Evolutionary conservation across 2,113 vertebrate species (phyloP).

Genomic region (Orycteropus afer): DNA sequence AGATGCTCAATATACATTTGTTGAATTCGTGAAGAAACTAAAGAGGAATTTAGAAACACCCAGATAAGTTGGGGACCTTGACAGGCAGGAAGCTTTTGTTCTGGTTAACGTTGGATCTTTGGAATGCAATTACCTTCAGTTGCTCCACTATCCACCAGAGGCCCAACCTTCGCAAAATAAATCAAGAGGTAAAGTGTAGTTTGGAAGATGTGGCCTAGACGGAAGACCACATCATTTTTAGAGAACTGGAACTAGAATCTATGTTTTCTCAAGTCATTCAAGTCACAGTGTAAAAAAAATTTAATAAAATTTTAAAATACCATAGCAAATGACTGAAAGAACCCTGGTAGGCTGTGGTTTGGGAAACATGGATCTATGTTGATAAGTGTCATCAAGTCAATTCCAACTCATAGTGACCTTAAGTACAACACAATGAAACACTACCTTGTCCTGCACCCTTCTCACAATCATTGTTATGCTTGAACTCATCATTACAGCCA

Average conservation of each 20-base stretch:
- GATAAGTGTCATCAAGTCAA: too few relatives aligned
- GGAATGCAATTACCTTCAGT: background rate
- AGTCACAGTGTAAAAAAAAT: background rate
- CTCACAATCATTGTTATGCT: too few relatives aligned
- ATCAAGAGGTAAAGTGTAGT: background rate
- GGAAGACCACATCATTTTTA: background rate
- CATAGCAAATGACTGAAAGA: slow-evolving; percentile 24
- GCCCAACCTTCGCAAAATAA: background rate
- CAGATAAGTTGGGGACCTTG: background rate
- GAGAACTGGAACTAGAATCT: slow-evolving; percentile 19
- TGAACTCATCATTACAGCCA: too few relatives aligned
- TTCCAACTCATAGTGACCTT: too few relatives aligned
- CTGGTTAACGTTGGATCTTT: background rate
- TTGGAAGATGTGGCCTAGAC: background rate
- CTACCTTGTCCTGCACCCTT: too few relatives aligned
- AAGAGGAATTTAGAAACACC: background rate
- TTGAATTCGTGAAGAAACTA: background rate
- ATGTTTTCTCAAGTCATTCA: slow-evolving; percentile 16
- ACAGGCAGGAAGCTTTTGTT: background rate
- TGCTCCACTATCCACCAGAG: background rate
- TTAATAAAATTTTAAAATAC: background rate
- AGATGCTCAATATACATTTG: background rate
- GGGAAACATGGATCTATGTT: background rate
- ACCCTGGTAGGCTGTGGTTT: background rate
- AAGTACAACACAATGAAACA: too few relatives aligned